These are phyloP conservation scores for Clunio marinus DNA, from an alignment of 2,888 invertebrate species.

Conservation along the genomic window DNA sequence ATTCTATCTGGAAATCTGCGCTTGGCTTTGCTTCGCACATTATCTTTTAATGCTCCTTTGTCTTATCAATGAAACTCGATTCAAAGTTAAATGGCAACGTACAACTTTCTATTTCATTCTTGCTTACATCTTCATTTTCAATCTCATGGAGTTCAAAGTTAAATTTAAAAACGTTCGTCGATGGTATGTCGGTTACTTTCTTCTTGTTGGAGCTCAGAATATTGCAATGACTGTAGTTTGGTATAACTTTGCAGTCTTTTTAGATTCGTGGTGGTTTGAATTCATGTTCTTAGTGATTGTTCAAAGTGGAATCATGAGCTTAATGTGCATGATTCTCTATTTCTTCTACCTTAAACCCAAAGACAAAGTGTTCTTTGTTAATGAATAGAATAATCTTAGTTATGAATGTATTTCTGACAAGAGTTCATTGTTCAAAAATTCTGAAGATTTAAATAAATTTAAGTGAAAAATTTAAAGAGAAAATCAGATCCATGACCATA, in stretches of 20 bases:
- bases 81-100: conserved; percentile 44
- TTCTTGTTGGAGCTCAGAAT: conserved; percentile 63
- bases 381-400: conserved; percentile 42
- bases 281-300: conserved; percentile 62
- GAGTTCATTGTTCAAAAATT: neutral
- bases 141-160: conserved; percentile 73
- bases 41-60: conserved; percentile 63
- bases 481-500: no score
- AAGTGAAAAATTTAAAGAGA: no score
- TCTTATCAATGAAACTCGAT: conserved; percentile 45
- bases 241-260: conserved; percentile 56
- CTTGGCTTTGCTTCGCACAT: conserved; percentile 60
- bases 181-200: conserved; percentile 66
- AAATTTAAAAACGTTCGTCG: conserved; percentile 68
- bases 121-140: conserved; percentile 69
- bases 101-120: conserved; percentile 64
- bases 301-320: conserved; percentile 57
- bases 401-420: no score
- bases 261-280: conserved; percentile 64
- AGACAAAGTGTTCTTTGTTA: conserved; percentile 54
- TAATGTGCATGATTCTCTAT: conserved; percentile 61
- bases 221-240: conserved; percentile 66
- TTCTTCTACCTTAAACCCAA: conserved; percentile 61
- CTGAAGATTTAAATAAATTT: neutral
- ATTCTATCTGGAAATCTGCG: conserved; percentile 60